Base-by-base conservation (phyloP, 1,140 invertebrate species). In the Periplaneta americana region DNA sequence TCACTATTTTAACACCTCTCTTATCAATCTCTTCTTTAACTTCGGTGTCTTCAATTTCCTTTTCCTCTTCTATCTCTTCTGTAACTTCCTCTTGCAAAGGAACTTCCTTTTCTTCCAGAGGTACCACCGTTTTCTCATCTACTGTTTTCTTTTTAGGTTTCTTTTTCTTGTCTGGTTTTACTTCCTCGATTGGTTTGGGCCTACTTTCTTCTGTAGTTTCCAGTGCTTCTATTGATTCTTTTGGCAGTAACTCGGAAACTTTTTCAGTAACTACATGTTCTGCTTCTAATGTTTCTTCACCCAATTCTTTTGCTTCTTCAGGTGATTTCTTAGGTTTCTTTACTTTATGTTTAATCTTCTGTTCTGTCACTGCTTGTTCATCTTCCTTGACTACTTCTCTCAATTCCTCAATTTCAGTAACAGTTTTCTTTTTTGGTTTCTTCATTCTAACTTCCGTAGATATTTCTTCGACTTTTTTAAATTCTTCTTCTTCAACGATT, bases 401-500 rank as follows among this genome's bases (percentile, higher is more conserved):
- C 80, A 75, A n/a, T 80, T 74, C 57, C 33, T 87, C 83, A 66
- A 83, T 83, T 48, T 86, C n/a, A n/a, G n/a, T n/a, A n/a, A n/a
- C n/a, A n/a, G n/a, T n/a, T n/a, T n/a, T 85, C 82, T 88, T 85
- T 10, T 86, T 83, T 36, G 84, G 82, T 80, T 89, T 88, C 78
- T 86, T 84, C 13, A 88, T 88, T 81, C 88, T 87, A 86, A 91
- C 91, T 80, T 88, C 89, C 39, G 88, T 79, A 85, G 90, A 91
- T 0, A 88, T 85, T 83, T 89, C 86, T 85, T 92, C 91, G 18
- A 87, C 84, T 74, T 86, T 85, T 48, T 85, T 80, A 39, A 90
- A 86, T 81, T 90, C 87, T 83, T 88, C 87, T 87, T 89, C 88
- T 81, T 34, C 74, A 15, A 34, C 77, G 80, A 87, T 85, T 33